Evolutionary conservation across 2,888 invertebrate species (phyloP).

Genomic region (Noctua janthina): DNA sequence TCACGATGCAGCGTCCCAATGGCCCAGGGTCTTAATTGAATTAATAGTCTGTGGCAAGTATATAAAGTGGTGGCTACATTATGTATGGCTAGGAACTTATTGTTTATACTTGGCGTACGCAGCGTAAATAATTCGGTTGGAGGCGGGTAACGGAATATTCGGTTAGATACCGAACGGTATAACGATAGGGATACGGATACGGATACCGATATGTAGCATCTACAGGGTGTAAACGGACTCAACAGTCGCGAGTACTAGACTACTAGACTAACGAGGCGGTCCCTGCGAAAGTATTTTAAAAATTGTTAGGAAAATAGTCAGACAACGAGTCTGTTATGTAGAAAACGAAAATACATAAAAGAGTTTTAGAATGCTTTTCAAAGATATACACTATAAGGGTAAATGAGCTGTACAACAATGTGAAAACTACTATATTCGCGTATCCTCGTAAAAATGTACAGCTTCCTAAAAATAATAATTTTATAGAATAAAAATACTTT

Average conservation of each 20-base stretch:
- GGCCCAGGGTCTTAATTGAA: constrained; percentile 73
- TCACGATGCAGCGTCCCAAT: constrained; percentile 69
- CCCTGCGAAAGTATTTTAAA: no score
- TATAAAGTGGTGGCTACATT: constrained; percentile 64
- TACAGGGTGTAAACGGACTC: no score
- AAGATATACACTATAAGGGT: background rate
- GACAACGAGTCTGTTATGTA: no score
- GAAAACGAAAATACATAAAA: constrained; percentile 1
- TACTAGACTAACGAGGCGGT: no score
- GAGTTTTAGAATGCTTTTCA: background rate
- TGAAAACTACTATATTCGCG: constrained; percentile 19
- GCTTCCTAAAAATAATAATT: background rate
- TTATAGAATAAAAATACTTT: background rate
- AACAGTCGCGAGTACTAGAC: no score
- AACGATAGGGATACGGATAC: no score
- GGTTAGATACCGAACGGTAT: background rate
- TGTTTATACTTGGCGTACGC: constrained; percentile 39
- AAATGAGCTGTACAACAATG: constrained; percentile 13
- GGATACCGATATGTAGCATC: background rate
- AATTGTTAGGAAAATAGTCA: background rate
- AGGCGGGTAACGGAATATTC: constrained; percentile 13
- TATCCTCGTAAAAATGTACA: constrained; percentile 21
- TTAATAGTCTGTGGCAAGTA: constrained; percentile 78
- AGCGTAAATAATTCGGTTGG: constrained; percentile 37
- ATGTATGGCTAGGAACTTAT: constrained; percentile 35